Base-by-base conservation (phyloP, 2,888 invertebrate genomes). In the Ophion slaviceki region DNA sequence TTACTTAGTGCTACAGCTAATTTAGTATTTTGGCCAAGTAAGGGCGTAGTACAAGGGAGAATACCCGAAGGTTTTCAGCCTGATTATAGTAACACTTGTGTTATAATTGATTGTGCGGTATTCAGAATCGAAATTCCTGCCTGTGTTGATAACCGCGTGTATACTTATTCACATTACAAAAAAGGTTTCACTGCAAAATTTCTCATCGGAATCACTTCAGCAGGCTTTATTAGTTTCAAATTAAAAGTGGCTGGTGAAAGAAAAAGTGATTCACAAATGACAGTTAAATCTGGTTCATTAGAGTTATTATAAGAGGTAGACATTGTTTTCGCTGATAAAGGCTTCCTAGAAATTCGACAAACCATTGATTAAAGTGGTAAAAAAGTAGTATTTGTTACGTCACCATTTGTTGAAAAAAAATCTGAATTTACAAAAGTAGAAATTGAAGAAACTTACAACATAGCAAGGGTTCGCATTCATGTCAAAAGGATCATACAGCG, bases 81-180 rank as follows among this genome's bases (percentile, higher is more conserved):
- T 40, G 47, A 68, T 71, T 70, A 70, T 47, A 71, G 36, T 40
- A 47, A 85, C 40, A 82, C 82, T 66, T 32, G 86, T 17, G 86
- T 84, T 14, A 86, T 86, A 4, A 83, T 76, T 53, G 77, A 86
- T 66, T 86, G 84, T 68, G 67, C 84, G 5, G 84, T 84, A 70
- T 74, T 86, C 47, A 45, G 28, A 76, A 81, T 84, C n/a, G 80
- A 80, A 53, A 24, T 80, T 45, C 84, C 86, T 17, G 6, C 83
- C 2, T 62, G 28, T 62, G 80, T 84, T 6, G 77, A 86, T 68
- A 59, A 74, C 24, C 82, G 81, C 10, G 79, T 82, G 32, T 28
- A 57, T 61, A 14, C 20, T 24, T 85, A 78, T 67, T 85, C 82
- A 28, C 81, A 85, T 68, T 84, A 86, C 20, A 86, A 86, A 77